These are phyloP conservation scores for Tetrao urogallus DNA, from an alignment of 2,113 vertebrate species.

Conservation along the genomic window DNA sequence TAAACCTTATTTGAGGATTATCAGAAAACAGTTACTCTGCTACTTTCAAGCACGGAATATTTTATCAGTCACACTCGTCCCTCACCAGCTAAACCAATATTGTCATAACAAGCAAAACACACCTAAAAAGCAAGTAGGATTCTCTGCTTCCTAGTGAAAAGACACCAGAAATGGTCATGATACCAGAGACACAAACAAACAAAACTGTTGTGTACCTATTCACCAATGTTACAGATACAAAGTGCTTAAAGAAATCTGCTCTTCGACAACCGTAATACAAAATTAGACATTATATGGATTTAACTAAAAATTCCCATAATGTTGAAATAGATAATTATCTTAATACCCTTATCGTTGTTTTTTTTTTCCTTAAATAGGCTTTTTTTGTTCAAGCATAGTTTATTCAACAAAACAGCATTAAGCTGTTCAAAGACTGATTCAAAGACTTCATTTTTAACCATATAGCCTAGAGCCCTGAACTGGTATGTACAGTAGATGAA, in stretches of 20 bases:
- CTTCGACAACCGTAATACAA: not conserved
- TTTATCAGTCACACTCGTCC: conserved; percentile 19
- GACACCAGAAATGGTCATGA: not conserved
- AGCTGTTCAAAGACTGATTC: not conserved
- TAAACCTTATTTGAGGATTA: conserved; percentile 58
- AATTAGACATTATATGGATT: not conserved
- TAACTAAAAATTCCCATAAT: not conserved
- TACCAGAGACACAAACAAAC: not conserved
- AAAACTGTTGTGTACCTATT: not conserved
- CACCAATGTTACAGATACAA: not conserved
- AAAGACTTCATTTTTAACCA: not conserved
- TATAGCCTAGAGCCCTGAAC: not conserved
- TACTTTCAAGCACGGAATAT: conserved; percentile 15
- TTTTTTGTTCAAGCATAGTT: not conserved
- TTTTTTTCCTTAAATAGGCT: not conserved
- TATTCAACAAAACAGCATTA: not conserved
- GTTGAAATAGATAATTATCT: not conserved
- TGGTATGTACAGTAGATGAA: fast-evolving
- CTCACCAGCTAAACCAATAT: not conserved
- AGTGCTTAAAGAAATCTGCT: not conserved
- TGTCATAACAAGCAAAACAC: not conserved
- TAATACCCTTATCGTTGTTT: not conserved
- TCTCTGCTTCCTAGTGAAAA: conserved; percentile 2
- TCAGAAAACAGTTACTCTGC: conserved; percentile 55
- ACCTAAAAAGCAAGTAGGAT: not conserved